phyloP scores from a whole-genome alignment of 2,888 invertebrate species.

The Zaprionus obscuricornis region DNA sequence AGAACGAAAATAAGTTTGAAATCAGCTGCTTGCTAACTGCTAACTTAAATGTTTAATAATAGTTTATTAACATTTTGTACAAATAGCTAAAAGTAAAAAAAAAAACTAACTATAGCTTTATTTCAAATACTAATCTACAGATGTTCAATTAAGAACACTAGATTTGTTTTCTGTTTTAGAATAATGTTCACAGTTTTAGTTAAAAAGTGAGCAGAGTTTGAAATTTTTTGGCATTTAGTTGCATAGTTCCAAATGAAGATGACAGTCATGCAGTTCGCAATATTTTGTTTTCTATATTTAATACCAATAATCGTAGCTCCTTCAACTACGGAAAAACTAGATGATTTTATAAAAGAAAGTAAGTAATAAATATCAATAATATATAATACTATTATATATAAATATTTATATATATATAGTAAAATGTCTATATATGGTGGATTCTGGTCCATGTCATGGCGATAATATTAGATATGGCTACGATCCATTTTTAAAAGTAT shows the following conservation, averaged over 20 bases:
- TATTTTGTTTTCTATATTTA: background rate
- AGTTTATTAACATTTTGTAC: too few relatives aligned
- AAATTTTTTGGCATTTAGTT: conserved; percentile 9
- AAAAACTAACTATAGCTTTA: too few relatives aligned
- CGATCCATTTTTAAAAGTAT: conserved; percentile 21
- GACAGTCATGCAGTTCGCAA: conserved; percentile 21
- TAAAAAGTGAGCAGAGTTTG: background rate
- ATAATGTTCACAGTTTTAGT: too few relatives aligned
- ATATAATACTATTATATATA: background rate
- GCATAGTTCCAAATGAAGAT: background rate
- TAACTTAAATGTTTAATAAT: too few relatives aligned
- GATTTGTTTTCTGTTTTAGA: too few relatives aligned
- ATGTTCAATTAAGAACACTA: too few relatives aligned
- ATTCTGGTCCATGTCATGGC: conserved; percentile 31
- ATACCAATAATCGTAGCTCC: too few relatives aligned
- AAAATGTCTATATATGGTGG: conserved; percentile 21
- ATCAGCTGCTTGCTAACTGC: conserved; percentile 21
- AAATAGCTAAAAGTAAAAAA: too few relatives aligned
- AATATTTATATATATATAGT: conserved; percentile 8
- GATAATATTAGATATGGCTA: conserved; percentile 13
- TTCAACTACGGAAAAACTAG: too few relatives aligned
- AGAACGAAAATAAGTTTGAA: conserved; percentile 63
- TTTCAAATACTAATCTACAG: too few relatives aligned
- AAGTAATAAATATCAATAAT: background rate
- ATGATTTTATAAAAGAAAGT: conserved; percentile 11